Evolutionary conservation across 2,113 vertebrate species (phyloP).

Genomic region (Rhea pennata): DNA sequence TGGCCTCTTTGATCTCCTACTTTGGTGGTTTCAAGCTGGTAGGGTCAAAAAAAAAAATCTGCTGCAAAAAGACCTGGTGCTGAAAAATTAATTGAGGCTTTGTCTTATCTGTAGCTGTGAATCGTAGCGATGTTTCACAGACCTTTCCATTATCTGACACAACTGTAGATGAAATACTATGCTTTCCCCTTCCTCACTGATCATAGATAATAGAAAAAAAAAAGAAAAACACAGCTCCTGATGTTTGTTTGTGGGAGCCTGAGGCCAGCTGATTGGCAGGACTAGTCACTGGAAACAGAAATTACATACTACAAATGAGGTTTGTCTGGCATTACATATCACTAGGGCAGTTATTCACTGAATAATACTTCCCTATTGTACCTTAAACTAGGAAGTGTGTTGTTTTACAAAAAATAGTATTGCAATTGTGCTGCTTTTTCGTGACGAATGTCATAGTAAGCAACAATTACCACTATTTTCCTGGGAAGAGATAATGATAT

Average conservation of each 20-base stretch:
- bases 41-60: neutral
- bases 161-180: neutral
- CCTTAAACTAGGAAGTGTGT: neutral
- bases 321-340: constrained; percentile 8
- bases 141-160: neutral
- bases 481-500: neutral
- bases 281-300: constrained; percentile 6
- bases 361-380: neutral
- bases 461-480: neutral
- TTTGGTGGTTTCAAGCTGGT: neutral
- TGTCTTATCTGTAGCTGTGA: neutral
- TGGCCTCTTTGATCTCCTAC: neutral
- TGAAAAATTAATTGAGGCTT: constrained; percentile 18
- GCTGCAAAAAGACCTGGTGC: neutral
- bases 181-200: neutral
- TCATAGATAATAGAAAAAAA: neutral
- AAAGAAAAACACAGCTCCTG: constrained; percentile 9
- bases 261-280: constrained; percentile 11
- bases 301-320: constrained; percentile 14
- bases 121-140: neutral
- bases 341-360: neutral
- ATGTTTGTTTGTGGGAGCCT: neutral
- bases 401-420: neutral
- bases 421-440: neutral
- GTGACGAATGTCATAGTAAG: neutral